Base-by-base conservation (phyloP, 2,797 vertebrate species). In the Lacerta bilineata region DNA sequence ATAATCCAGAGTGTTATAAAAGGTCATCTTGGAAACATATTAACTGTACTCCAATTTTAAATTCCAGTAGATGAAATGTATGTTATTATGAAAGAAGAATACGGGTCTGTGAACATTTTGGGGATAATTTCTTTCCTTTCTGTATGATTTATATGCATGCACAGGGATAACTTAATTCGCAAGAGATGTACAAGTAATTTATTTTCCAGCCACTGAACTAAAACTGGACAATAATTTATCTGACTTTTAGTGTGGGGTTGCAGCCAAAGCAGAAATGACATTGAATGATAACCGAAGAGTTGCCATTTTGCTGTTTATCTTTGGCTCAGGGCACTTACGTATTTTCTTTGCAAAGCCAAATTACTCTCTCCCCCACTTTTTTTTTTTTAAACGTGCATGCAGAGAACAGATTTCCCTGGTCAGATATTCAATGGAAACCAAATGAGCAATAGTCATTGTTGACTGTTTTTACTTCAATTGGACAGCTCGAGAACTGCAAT, bases 181-280 rank as follows among this genome's bases (percentile, higher is more conserved):
- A 93, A 90, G 93, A 95, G 88, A 93, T 80, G 69, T 89, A 74
- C n/a, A 89, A 90, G 84, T 91, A 93, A 95, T 95, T 93, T 96
- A 95, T 94, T 96, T 89, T 95, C 66, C 36, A 94, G 27, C 36
- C 68, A 87, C 75, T 94, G 85, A 93, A 91, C 82, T 94, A 91
- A 96, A 95, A 94, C 89, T 87, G 87, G 88, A 87, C 77, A 92
- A 89, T 94, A 94, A 94, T 96, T 96, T 96, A 87, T 92, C 79
- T 89, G 87, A 92, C 68, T 94, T 95, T 89, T 95, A 93, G 94
- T 90, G 25, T 91, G 64, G 43, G 68, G 23, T 1, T 93, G 27
- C 50, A 94, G 64, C 59, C 85, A 93, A 93, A 43, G 80, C 78
- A 92, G 89, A 93, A 95, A 94, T 91, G 82, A 90, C 85, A 93